Conservation (phyloP, 2,888 invertebrate genomes). For the Standfussiana lucernea region DNA sequence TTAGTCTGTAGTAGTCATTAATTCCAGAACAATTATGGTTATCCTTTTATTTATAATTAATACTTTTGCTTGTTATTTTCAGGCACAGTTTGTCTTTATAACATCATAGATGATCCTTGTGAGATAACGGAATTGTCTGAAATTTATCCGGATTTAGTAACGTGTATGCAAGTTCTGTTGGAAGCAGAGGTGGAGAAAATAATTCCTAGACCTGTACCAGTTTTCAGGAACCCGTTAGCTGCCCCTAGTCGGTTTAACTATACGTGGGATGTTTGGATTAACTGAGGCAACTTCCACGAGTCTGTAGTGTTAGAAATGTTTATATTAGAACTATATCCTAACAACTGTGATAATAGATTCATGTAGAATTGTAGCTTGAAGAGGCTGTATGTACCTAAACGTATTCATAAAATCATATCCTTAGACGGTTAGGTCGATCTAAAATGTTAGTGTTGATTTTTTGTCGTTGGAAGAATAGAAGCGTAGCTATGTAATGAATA, state of each 20-base stretch:
- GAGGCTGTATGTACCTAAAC: neutral
- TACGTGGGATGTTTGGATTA: conserved; percentile 80
- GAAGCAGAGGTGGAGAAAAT: conserved; percentile 73
- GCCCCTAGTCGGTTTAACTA: conserved; percentile 79
- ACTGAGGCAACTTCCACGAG: conserved; percentile 20
- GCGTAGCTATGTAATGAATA: conserved; percentile 68
- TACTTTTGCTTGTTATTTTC: conserved; percentile 61
- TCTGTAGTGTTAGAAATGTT: too few relatives aligned
- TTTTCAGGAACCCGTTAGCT: conserved; percentile 78
- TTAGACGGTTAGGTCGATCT: neutral
- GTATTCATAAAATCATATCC: neutral
- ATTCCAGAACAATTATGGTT: neutral
- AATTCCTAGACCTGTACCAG: conserved; percentile 75
- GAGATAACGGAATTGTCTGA: conserved; percentile 80
- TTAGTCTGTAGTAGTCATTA: neutral
- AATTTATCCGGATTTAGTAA: conserved; percentile 73
- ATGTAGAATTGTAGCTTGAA: neutral
- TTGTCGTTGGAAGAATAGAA: conserved; percentile 23
- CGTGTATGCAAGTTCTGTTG: conserved; percentile 70
- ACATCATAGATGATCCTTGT: conserved; percentile 84
- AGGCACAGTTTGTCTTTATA: conserved; percentile 80
- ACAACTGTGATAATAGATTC: conserved; percentile 14
- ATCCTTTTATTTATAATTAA: neutral
- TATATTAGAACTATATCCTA: neutral
- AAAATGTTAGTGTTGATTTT: conserved; percentile 39